Conservation (phyloP, 2,797 vertebrate species). For the Babyrousa celebensis region DNA sequence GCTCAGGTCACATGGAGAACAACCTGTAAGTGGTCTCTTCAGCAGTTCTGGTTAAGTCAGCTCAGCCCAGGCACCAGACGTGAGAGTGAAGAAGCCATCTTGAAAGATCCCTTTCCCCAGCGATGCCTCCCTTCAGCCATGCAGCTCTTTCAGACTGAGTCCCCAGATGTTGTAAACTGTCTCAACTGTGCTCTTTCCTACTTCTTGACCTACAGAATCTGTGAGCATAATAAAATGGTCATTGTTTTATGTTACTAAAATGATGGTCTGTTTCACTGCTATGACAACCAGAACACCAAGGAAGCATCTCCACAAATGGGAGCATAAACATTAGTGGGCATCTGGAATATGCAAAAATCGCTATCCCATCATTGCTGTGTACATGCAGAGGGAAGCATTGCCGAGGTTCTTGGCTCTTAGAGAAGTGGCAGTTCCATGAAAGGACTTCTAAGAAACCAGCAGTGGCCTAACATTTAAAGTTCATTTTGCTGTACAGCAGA, state of each 20-base stretch:
- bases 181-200: neutral
- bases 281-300: neutral
- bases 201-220: neutral
- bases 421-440: neutral
- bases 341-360: neutral
- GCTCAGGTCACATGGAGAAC: neutral
- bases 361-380: neutral
- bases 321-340: neutral
- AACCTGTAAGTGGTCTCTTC: neutral
- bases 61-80: neutral
- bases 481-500: neutral
- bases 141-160: neutral
- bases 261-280: neutral
- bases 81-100: neutral
- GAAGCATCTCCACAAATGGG: neutral
- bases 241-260: neutral
- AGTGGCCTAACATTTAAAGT: neutral
- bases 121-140: neutral
- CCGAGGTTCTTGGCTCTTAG: neutral
- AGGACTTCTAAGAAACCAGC: neutral
- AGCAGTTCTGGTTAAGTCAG: neutral
- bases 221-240: neutral
- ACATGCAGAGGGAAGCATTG: neutral
- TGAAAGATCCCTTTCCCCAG: neutral
- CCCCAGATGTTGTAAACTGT: neutral